Percentiles rank a stretch among this genome's conserved stretches.
Conservation (phyloP, 2,888 invertebrate genomes). For the Synanthedon vespiformis region DNA sequence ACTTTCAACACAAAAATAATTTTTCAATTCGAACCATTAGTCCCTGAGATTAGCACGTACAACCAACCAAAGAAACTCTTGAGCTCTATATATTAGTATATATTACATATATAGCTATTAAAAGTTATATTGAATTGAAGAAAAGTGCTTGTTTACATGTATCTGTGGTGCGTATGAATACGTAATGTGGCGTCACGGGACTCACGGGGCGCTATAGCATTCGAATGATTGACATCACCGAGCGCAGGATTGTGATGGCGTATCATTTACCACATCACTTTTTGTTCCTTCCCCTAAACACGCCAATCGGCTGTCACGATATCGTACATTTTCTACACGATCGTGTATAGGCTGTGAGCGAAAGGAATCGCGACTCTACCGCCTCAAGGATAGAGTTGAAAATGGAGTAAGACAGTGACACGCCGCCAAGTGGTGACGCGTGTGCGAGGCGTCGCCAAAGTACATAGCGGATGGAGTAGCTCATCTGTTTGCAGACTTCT, state of each 20-base stretch:
- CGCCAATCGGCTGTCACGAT: neutral
- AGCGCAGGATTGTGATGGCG: neutral
- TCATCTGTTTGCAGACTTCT: too few species aligned
- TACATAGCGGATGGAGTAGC: neutral
- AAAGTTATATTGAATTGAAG: too few species aligned
- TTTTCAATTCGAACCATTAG: too few species aligned
- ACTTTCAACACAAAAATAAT: too few species aligned
- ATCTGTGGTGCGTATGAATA: too few species aligned
- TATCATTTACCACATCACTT: neutral
- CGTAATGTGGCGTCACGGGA: too few species aligned
- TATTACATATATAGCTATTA: too few species aligned
- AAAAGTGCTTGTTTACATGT: too few species aligned
- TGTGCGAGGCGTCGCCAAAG: neutral
- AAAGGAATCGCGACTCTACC: too few species aligned
- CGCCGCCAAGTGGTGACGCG: neutral
- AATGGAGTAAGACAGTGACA: neutral
- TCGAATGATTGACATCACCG: neutral
- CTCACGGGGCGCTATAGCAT: neutral
- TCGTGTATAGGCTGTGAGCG: neutral
- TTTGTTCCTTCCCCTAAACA: neutral
- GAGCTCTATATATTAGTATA: too few species aligned
- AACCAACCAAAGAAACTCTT: too few species aligned
- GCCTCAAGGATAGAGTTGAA: neutral
- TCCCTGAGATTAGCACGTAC: too few species aligned
- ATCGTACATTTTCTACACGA: neutral